A percentile compares a stretch with the other conserved stretches of the same genome.
phyloP scores from a whole-genome alignment of 2,113 vertebrate species.

The Lycaon pictus region DNA sequence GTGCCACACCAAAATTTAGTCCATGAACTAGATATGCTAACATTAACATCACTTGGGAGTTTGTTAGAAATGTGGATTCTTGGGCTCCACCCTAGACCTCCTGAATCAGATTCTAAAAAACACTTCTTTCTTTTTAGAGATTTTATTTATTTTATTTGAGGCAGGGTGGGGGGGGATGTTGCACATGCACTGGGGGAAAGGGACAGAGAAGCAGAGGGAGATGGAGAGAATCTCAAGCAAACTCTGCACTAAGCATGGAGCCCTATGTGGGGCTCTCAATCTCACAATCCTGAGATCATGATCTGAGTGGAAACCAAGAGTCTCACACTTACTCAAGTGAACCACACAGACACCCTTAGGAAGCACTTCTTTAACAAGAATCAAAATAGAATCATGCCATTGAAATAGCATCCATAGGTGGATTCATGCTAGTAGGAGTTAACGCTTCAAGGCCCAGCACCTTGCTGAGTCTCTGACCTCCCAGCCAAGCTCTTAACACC shows the following conservation, averaged over 20 bases:
- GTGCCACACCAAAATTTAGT: background rate
- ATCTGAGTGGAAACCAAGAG: background rate
- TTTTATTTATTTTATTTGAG: background rate
- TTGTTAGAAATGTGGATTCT: background rate
- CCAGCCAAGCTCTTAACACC: background rate
- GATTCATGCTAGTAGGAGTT: background rate
- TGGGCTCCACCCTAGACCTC: background rate
- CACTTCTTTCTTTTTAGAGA: background rate
- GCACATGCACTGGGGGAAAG: background rate
- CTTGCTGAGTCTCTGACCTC: background rate
- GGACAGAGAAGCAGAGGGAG: background rate
- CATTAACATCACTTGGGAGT: background rate
- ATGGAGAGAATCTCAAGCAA: background rate
- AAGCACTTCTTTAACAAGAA: slow-evolving; percentile 14
- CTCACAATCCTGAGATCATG: background rate
- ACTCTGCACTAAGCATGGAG: background rate
- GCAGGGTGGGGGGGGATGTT: background rate
- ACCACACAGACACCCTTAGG: background rate
- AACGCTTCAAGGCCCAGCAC: background rate
- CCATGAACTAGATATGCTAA: background rate
- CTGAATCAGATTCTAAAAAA: background rate
- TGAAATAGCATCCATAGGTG: background rate
- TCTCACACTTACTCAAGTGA: background rate
- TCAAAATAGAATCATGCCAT: background rate
- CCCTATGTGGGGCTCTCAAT: background rate